Conservation (phyloP, 2,113 vertebrate genomes). For the Acrocephalus arundinaceus region DNA sequence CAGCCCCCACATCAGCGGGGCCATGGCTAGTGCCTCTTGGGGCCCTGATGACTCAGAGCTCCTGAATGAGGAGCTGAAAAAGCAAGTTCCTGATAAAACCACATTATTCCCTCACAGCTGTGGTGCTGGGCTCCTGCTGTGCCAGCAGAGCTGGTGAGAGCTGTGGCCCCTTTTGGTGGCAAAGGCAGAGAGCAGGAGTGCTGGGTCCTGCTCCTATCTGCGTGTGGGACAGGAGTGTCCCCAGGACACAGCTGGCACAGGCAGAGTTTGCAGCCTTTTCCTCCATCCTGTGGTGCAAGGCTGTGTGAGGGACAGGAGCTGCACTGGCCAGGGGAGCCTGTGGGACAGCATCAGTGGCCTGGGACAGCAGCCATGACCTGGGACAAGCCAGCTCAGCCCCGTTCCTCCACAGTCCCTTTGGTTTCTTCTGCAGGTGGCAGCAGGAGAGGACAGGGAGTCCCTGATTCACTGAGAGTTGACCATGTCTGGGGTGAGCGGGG, state of each 20-base stretch:
- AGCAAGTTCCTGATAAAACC: slow-evolving; percentile 19
- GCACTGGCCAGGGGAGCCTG: background rate
- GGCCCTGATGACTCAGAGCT: background rate
- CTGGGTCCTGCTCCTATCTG: background rate
- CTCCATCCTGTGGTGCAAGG: accelerated
- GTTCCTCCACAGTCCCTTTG: background rate
- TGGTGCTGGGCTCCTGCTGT: accelerated
- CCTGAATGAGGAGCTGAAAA: slow-evolving; percentile 8
- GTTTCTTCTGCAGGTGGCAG: slow-evolving; percentile 33
- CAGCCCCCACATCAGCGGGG: accelerated
- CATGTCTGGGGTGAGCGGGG: slow-evolving; percentile 34
- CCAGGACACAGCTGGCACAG: accelerated
- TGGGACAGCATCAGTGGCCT: background rate
- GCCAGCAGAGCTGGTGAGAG: background rate
- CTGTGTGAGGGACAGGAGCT: background rate
- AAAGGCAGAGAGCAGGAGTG: background rate
- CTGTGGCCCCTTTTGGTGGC: background rate
- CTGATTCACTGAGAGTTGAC: background rate
- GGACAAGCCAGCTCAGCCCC: background rate
- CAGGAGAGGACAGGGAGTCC: background rate
- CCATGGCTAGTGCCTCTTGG: accelerated
- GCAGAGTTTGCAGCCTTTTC: background rate
- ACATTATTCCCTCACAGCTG: accelerated
- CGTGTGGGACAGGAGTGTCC: background rate
- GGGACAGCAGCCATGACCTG: accelerated